Conservation (phyloP, 2,113 vertebrate species). For the Sakesphorus luctuosus region DNA sequence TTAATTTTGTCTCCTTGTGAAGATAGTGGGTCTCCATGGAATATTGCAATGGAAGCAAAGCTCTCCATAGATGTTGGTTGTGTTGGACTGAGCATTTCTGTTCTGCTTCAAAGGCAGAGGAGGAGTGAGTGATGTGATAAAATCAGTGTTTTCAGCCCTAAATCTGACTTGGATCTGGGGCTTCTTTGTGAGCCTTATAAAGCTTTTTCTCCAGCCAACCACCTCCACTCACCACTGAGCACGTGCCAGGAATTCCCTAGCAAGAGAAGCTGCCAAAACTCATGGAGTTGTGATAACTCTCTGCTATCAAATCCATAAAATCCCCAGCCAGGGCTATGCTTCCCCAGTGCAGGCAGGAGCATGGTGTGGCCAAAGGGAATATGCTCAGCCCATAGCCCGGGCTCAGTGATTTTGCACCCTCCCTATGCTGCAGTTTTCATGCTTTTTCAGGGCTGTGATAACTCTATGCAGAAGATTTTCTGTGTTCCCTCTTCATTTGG, state of each 20-base stretch:
- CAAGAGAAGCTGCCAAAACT: not conserved
- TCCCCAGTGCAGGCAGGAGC: fast-evolving
- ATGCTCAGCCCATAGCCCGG: fast-evolving
- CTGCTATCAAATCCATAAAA: not conserved
- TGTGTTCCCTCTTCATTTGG: not conserved
- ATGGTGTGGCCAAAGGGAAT: fast-evolving
- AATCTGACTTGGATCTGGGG: not conserved
- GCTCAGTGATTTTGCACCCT: not conserved
- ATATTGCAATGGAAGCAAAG: not conserved
- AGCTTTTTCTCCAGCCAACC: not conserved
- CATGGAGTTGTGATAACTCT: not conserved
- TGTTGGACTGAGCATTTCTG: not conserved
- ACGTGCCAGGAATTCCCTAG: not conserved
- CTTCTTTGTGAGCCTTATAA: conserved; percentile 2
- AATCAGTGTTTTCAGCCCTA: not conserved
- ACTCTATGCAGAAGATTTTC: not conserved
- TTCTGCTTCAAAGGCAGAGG: not conserved
- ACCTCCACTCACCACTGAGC: not conserved
- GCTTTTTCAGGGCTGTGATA: not conserved
- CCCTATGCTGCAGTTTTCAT: not conserved
- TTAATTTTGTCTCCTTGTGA: not conserved
- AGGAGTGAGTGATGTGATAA: not conserved
- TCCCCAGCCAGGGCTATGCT: fast-evolving
- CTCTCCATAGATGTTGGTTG: not conserved
- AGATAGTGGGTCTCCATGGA: not conserved